Percentiles rank a stretch among this genome's conserved stretches.
Conservation (phyloP, 2,113 vertebrate species). For the Setophaga coronata region DNA sequence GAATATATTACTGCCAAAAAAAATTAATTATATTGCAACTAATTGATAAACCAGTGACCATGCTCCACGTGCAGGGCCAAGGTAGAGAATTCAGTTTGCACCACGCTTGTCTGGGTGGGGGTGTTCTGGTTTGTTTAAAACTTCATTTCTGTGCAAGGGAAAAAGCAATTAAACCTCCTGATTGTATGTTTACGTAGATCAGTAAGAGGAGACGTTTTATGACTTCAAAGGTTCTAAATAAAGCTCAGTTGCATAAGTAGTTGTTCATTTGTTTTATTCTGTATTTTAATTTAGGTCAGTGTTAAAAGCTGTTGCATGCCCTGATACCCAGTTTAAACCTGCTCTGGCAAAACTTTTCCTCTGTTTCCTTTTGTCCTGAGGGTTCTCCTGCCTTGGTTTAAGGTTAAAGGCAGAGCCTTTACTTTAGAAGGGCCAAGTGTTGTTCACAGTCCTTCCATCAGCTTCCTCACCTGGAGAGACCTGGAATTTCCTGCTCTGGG, state of each 20-base stretch:
- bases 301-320: neutral
- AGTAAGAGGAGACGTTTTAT: constrained; percentile 54
- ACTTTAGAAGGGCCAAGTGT: accelerated
- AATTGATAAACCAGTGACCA: neutral
- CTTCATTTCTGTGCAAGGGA: constrained; percentile 16
- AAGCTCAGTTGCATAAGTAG: constrained; percentile 38
- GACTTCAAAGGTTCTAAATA: constrained; percentile 69
- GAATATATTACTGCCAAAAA: constrained; percentile 45
- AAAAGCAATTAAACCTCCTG: constrained; percentile 34
- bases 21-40: constrained; percentile 15
- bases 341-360: neutral
- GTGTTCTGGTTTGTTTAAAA: constrained; percentile 47
- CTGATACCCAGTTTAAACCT: neutral
- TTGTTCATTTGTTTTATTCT: neutral
- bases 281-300: neutral
- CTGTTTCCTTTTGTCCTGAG: neutral
- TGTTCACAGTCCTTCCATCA: neutral
- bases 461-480: neutral
- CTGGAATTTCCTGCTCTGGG: neutral
- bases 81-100: neutral
- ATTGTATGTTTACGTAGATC: constrained; percentile 40
- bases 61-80: neutral
- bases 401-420: too few species aligned
- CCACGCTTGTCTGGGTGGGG: neutral
- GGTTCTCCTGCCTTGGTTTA: neutral